These are phyloP conservation scores for Eumacrocentrus americanus DNA, from an alignment of 2,888 invertebrate species.

Conservation along the genomic window DNA sequence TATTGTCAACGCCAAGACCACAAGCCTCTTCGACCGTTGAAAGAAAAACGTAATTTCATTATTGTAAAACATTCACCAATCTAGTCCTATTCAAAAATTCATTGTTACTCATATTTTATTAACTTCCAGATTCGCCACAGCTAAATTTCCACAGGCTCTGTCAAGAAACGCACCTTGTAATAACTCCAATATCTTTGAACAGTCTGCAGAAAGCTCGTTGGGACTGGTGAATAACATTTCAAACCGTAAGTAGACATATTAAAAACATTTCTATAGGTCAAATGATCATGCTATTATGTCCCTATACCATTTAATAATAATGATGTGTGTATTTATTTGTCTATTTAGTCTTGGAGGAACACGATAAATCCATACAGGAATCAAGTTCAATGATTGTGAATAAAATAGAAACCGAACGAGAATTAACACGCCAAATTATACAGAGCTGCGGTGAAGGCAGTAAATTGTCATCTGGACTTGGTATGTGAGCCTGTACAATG, in stretches of 20 bases:
- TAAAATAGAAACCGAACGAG: constrained; percentile 40
- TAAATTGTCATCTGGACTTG: constrained; percentile 18
- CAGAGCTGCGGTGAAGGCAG: constrained; percentile 43
- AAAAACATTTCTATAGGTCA: not conserved
- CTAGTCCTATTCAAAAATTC: constrained; percentile 10
- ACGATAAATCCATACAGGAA: constrained; percentile 28
- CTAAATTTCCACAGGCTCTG: not conserved
- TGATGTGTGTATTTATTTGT: not conserved
- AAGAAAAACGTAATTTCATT: constrained; percentile 49
- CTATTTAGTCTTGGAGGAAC: constrained; percentile 44
- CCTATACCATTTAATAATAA: not conserved
- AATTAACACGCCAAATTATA: constrained; percentile 51
- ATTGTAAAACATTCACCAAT: constrained; percentile 14
- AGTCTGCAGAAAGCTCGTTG: constrained; percentile 41
- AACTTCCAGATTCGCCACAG: not conserved
- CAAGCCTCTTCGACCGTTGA: constrained; percentile 61
- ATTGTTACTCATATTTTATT: not conserved
- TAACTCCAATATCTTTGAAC: not conserved
- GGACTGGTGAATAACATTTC: constrained; percentile 52
- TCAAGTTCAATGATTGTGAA: constrained; percentile 33
- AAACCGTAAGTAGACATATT: constrained; percentile 37
- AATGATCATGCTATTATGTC: no score
- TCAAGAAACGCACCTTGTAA: not conserved
- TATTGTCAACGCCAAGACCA: constrained; percentile 58
- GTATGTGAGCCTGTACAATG: constrained; percentile 1